phyloP scores from a whole-genome alignment of 2,113 vertebrate genomes.

The Martes martes region DNA sequence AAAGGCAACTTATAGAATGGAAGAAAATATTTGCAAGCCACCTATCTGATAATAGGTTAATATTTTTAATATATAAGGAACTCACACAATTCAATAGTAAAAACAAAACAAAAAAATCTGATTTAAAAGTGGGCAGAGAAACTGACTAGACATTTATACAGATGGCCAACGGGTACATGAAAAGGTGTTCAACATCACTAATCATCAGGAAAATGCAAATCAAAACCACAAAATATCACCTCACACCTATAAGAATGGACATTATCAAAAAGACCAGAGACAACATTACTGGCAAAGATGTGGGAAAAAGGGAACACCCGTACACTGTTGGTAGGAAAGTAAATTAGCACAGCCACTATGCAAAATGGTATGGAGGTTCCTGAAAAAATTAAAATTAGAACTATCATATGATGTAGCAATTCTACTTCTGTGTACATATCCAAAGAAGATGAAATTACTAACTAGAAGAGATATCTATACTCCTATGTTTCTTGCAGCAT shows the following conservation, averaged over 20 bases:
- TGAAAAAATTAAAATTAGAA: background rate
- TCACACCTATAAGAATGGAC: background rate
- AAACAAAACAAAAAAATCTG: background rate
- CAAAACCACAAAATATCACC: background rate
- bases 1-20: background rate
- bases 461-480: background rate
- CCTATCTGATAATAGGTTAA: background rate
- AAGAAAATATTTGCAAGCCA: background rate
- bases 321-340: background rate
- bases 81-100: background rate
- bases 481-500: background rate
- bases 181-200: background rate
- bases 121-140: background rate
- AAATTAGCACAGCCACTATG: background rate
- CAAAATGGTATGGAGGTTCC: background rate
- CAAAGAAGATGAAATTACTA: background rate
- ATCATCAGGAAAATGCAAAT: background rate
- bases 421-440: background rate
- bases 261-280: background rate
- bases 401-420: background rate
- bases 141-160: background rate
- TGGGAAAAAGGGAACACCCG: background rate
- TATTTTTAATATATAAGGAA: background rate
- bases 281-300: background rate
- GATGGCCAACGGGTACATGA: background rate